These are phyloP conservation scores for Eledone cirrhosa DNA, from an alignment of 2,888 invertebrate genomes.

Conservation along the genomic window DNA sequence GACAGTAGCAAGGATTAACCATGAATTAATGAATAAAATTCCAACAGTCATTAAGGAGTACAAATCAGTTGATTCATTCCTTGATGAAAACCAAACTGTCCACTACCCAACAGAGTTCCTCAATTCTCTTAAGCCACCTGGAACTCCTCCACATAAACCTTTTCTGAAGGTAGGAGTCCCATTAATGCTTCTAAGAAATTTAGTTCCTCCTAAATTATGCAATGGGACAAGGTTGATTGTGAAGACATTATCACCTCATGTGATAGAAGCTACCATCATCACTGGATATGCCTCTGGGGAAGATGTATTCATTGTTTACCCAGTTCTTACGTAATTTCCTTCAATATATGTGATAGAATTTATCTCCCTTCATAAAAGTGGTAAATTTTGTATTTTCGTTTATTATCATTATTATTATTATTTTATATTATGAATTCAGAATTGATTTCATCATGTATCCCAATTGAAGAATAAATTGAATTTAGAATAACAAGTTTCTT, in stretches of 20 bases:
- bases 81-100: not conserved
- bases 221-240: not conserved
- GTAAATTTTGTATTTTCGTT: too few species aligned
- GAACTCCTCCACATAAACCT: not conserved
- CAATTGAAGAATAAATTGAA: too few species aligned
- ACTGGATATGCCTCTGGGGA: not conserved
- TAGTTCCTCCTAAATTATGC: not conserved
- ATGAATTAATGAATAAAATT: not conserved
- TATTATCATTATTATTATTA: too few species aligned
- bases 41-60: not conserved
- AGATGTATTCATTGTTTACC: not conserved
- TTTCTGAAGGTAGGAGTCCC: not conserved
- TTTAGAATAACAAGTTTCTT: too few species aligned
- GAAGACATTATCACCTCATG: not conserved
- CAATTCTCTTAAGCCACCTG: not conserved
- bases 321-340: too few species aligned
- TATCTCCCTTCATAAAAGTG: too few species aligned
- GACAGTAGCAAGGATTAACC: not conserved
- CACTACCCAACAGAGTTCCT: not conserved
- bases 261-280: not conserved
- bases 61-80: not conserved
- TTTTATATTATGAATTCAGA: too few species aligned
- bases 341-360: too few species aligned
- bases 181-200: slow-evolving; percentile 8
- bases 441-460: too few species aligned